phyloP scores from a whole-genome alignment of 2,113 vertebrate genomes.

The Bufo bufo region DNA sequence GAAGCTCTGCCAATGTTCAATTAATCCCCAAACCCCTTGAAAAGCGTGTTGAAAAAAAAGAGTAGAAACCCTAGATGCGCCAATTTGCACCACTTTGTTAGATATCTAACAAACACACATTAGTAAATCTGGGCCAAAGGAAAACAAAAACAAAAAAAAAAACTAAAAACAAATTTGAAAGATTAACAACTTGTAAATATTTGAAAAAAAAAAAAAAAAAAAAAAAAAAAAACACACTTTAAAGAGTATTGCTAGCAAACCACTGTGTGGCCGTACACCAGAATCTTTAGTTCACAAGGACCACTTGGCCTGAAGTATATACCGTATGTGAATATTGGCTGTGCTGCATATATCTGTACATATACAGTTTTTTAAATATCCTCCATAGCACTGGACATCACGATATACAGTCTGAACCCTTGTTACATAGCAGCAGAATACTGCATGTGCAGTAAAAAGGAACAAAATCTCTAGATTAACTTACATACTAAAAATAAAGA shows the following conservation, averaged over 20 bases:
- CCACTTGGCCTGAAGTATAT: not conserved
- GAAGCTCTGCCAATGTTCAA: too few relatives aligned
- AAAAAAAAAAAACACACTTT: not conserved
- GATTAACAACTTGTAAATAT: not conserved
- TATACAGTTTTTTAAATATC: not conserved
- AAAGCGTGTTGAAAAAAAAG: too few relatives aligned
- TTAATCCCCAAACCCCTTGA: too few relatives aligned
- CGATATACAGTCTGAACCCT: not conserved
- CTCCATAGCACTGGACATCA: conserved; percentile 18
- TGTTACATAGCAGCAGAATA: conserved; percentile 31
- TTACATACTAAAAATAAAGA: conserved; percentile 5
- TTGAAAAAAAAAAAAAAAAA: not conserved
- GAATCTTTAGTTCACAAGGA: not conserved
- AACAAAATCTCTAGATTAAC: conserved; percentile 5
- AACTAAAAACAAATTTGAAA: not conserved
- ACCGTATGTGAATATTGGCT: not conserved
- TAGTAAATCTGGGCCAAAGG: too few relatives aligned
- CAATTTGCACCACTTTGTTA: too few relatives aligned
- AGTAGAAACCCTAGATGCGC: too few relatives aligned
- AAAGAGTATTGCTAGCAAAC: not conserved
- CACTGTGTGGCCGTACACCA: not conserved
- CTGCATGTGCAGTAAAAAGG: conserved; percentile 24
- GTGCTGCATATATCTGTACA: not conserved
- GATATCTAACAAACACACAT: too few relatives aligned
- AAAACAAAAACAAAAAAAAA: not conserved